phyloP scores from a whole-genome alignment of 2,113 vertebrate genomes.

The Grallaria varia region DNA sequence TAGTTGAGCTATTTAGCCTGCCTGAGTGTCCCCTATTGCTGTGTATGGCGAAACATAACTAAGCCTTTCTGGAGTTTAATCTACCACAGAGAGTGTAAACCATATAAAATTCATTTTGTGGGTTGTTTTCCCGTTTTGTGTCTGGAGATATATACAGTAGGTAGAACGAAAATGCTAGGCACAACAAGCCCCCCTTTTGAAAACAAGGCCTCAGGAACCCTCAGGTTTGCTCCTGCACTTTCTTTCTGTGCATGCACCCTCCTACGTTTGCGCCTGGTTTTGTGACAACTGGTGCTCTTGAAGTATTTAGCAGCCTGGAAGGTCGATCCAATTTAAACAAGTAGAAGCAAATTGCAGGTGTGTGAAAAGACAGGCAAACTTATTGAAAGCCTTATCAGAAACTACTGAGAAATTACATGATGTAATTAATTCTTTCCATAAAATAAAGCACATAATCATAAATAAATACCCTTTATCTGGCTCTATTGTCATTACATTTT shows the following conservation, averaged over 20 bases:
- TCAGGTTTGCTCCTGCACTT: background rate
- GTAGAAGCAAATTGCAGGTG: background rate
- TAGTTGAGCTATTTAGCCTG: background rate
- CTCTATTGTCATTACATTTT: background rate
- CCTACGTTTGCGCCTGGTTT: background rate
- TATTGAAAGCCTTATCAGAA: background rate
- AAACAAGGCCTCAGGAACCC: background rate
- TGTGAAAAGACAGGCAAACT: background rate
- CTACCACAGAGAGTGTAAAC: background rate
- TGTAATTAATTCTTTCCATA: background rate
- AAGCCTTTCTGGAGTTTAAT: background rate
- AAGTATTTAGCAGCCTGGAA: background rate
- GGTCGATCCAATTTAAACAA: background rate
- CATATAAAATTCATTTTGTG: background rate
- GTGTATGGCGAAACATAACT: background rate
- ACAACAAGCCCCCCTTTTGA: background rate
- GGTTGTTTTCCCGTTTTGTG: background rate
- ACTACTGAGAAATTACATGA: background rate
- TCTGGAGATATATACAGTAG: background rate
- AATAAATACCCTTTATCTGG: background rate
- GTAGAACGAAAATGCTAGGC: background rate
- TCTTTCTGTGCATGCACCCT: background rate
- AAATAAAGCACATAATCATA: background rate
- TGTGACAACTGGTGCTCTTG: background rate
- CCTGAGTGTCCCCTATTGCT: background rate